Base-by-base conservation (phyloP, 2,888 invertebrate species). In the Conomelus anceps region DNA sequence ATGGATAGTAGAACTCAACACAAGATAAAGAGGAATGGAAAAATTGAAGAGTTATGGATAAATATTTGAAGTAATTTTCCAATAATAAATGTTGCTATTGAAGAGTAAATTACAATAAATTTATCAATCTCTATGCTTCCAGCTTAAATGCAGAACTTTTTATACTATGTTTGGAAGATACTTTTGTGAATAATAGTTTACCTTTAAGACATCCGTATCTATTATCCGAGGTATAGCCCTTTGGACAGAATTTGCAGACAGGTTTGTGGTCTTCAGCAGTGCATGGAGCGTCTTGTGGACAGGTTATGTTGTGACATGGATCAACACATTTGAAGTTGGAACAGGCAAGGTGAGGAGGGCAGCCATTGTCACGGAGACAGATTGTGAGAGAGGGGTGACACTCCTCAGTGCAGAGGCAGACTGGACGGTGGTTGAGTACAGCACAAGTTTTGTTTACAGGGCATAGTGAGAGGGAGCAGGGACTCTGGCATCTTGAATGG, bases 121-220 rank as follows among this genome's bases (percentile, higher is more conserved):
- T 63, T 20, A 63, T 63, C 34, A 34, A 17, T 34, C 63, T 63
- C 7, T 63, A 63, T 63, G n/a, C n/a, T 63, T 63, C n/a, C 63
- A 63, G 63, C n/a, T n/a, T 63, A n/a, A 63, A 63, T 63, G 63
- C 63, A 63, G n/a, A n/a, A n/a, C n/a, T n/a, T n/a, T n/a, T n/a
- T n/a, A n/a, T n/a, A 63, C n/a, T n/a, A 63, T 63, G n/a, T 63
- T n/a, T 63, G 63, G 63, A 63, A 63, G n/a, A n/a, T 63, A 63
- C 20, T 6, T 63, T 63, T 63, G 86, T 9, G 24, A 24, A 86
- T 24, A 26, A 23, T 86, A 29, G 89, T 95, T 98, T 98, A 98
- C 98, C 98, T 98, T 98, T 97, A 94, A 97, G 96, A 95, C 98
- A 98, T 96, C 98, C 98, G 95, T 97, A 96, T 95, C 96, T 96